A percentile compares a stretch with the other conserved stretches of the same genome.
These are phyloP conservation scores for Linyphia triangularis DNA, from an alignment of 2,888 invertebrate species.

Conservation along the genomic window DNA sequence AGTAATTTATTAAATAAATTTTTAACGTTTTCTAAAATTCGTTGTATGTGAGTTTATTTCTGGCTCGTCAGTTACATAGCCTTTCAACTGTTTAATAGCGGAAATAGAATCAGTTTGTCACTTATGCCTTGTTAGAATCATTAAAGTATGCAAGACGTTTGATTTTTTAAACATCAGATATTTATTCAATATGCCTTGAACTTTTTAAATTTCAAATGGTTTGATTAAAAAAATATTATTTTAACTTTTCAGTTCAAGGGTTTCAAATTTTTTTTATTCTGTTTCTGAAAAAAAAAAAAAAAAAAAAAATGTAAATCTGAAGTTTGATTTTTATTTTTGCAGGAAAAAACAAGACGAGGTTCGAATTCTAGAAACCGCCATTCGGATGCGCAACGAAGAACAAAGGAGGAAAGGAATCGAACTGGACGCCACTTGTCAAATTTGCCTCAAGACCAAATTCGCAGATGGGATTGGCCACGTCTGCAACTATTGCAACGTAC, in stretches of 20 bases:
- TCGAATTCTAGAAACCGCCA: constrained; percentile 91
- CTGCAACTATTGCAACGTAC: constrained; percentile 97
- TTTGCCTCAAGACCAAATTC: constrained; percentile 99
- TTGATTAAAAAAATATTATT: not conserved
- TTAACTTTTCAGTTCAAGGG: not conserved
- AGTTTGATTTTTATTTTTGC: constrained; percentile 76
- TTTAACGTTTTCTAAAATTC: no score
- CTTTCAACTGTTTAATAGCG: no score
- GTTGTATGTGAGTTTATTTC: no score
- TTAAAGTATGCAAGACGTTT: no score
- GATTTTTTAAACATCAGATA: no score
- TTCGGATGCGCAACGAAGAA: constrained; percentile 85
- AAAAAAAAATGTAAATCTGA: not conserved
- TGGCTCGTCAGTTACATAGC: no score
- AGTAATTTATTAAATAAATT: no score
- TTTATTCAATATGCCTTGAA: no score
- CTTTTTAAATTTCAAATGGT: no score
- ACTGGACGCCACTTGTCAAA: constrained; percentile 98
- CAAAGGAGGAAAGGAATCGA: constrained; percentile 87
- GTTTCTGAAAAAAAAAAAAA: not conserved
- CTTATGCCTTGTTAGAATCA: no score
- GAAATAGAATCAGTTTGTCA: no score
- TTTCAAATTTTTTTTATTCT: not conserved
- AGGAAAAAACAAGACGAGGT: constrained; percentile 96
- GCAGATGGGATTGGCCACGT: constrained; percentile 99